These are phyloP conservation scores for Lamellibrachia satsuma DNA, from an alignment of 2,888 invertebrate species.

Conservation along the genomic window DNA sequence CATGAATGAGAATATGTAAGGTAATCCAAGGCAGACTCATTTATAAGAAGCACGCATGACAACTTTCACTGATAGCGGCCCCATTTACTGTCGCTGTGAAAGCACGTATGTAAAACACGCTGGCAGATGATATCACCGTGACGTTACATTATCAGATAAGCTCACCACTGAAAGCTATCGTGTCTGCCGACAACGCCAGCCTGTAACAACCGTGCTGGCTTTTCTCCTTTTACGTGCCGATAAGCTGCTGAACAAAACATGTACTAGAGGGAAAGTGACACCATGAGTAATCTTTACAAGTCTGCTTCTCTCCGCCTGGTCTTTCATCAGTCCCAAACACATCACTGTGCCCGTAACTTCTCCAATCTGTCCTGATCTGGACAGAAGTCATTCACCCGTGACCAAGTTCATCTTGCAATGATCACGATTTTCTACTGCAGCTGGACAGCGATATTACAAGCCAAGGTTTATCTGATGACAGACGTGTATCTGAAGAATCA, in stretches of 20 bases:
- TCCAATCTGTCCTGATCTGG: background rate
- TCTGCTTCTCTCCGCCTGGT: background rate
- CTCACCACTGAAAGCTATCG: slow-evolving; percentile 1
- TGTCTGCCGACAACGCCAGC: background rate
- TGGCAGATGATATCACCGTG: background rate
- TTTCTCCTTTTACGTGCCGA: background rate
- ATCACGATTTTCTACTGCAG: background rate
- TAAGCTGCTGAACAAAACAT: background rate
- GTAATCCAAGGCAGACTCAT: background rate
- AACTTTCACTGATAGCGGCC: background rate
- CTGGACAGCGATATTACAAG: background rate
- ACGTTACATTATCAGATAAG: slow-evolving; percentile 6
- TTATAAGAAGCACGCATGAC: background rate
- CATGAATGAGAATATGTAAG: background rate
- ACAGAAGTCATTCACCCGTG: background rate
- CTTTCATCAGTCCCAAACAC: background rate
- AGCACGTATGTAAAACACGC: slow-evolving; percentile 4
- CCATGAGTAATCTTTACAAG: slow-evolving; percentile 1
- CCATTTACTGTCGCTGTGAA: background rate
- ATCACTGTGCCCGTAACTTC: background rate
- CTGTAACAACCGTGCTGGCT: slow-evolving; percentile 1
- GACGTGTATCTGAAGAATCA: background rate
- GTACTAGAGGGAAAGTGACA: background rate
- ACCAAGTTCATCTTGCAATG: background rate
- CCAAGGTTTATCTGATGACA: background rate